Percentiles rank a stretch among this genome's conserved stretches.
phyloP scores from a whole-genome alignment of 2,113 vertebrate species.

The Poeciliopsis prolifica region DNA sequence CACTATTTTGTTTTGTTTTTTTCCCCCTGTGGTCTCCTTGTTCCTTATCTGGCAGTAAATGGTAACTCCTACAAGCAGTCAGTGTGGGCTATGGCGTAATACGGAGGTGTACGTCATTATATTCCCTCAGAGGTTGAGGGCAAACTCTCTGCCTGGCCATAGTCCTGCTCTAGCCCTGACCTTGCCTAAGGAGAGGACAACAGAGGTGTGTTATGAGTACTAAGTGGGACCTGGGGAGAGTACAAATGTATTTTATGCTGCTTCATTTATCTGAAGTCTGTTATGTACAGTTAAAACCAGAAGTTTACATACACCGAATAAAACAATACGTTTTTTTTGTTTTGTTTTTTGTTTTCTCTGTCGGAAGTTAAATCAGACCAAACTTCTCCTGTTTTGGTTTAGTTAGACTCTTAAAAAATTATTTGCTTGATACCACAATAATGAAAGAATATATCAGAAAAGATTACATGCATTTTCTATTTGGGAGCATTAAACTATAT shows the following conservation, averaged over 20 bases:
- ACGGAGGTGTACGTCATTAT: conserved; percentile 37
- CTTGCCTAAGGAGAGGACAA: conserved; percentile 46
- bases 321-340: too few relatives aligned
- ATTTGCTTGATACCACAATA: too few relatives aligned
- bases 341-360: too few relatives aligned
- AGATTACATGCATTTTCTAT: too few relatives aligned
- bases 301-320: too few relatives aligned
- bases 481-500: too few relatives aligned
- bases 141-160: conserved; percentile 44
- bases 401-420: too few relatives aligned
- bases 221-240: conserved; percentile 63
- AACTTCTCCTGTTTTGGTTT: too few relatives aligned
- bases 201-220: conserved; percentile 49
- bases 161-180: conserved; percentile 48
- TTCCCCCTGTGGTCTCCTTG: conserved; percentile 73
- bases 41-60: conserved; percentile 50
- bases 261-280: conserved; percentile 14
- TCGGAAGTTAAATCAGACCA: too few relatives aligned
- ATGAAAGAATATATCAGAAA: too few relatives aligned
- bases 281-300: conserved; percentile 26
- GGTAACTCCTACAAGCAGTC: conserved; percentile 36
- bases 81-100: conserved; percentile 35
- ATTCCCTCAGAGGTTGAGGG: conserved; percentile 45
- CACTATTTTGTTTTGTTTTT: not conserved
- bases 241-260: conserved; percentile 46